Conservation (phyloP, 2,888 invertebrate species). For the Polyommatus iphigenia region DNA sequence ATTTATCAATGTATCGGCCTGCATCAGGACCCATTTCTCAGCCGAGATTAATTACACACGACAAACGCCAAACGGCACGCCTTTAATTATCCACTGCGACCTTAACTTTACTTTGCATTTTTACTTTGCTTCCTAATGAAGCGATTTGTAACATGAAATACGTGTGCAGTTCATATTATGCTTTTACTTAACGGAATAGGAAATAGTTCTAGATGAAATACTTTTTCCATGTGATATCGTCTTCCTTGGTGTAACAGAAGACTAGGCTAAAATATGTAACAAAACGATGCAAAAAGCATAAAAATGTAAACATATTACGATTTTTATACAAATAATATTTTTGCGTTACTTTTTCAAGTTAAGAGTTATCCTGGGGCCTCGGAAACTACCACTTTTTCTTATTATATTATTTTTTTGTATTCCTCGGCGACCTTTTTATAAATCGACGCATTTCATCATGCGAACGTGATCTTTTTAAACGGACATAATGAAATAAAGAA, state of each 20-base stretch:
- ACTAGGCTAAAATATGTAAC: neutral
- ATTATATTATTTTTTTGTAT: slow-evolving; percentile 24
- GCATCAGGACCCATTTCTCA: slow-evolving; percentile 67
- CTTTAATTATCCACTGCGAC: slow-evolving; percentile 22
- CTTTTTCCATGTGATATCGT: neutral
- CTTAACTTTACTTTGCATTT: slow-evolving; percentile 25
- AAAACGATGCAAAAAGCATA: neutral
- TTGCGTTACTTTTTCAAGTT: slow-evolving; percentile 8
- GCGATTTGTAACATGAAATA: neutral
- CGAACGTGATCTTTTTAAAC: slow-evolving; percentile 19
- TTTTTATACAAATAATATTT: slow-evolving; percentile 10
- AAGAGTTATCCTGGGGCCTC: neutral
- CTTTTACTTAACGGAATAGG: neutral
- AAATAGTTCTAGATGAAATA: neutral
- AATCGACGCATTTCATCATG: slow-evolving; percentile 27
- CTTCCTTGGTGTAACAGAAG: neutral
- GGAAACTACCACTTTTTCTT: slow-evolving; percentile 22
- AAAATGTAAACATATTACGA: neutral
- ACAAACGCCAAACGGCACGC: slow-evolving; percentile 36
- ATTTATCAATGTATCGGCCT: slow-evolving; percentile 74
- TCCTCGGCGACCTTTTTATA: slow-evolving; percentile 26
- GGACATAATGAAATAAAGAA: slow-evolving; percentile 18
- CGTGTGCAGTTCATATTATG: neutral
- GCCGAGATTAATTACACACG: slow-evolving; percentile 69
- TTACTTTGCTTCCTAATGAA: slow-evolving; percentile 5